Conservation (phyloP, 2,888 invertebrate species). For the Eupithecia subumbrata region DNA sequence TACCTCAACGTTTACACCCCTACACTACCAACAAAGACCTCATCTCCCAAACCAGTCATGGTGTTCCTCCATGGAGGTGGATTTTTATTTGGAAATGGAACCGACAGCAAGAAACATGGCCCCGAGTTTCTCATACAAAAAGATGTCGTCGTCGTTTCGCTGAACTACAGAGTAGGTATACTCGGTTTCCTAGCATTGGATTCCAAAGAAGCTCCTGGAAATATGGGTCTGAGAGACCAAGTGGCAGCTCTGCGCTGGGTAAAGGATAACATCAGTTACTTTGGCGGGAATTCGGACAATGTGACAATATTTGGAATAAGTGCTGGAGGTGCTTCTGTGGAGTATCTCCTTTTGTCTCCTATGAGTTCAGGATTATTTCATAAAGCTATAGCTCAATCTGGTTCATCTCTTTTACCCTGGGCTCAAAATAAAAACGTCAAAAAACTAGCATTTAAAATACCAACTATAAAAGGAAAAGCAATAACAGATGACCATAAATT, state of each 20-base stretch:
- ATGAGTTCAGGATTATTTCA: slow-evolving; percentile 80
- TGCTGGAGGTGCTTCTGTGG: slow-evolving; percentile 79
- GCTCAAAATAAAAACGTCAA: slow-evolving; percentile 62
- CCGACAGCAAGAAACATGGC: slow-evolving; percentile 67
- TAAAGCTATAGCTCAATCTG: slow-evolving; percentile 83
- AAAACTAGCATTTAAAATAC: slow-evolving; percentile 62
- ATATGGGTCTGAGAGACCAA: slow-evolving; percentile 82
- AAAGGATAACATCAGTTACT: slow-evolving; percentile 73
- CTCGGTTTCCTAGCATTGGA: slow-evolving; percentile 74
- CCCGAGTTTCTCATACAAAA: slow-evolving; percentile 76
- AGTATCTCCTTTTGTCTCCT: slow-evolving; percentile 73
- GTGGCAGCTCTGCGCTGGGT: slow-evolving; percentile 82
- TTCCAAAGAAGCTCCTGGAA: slow-evolving; percentile 74
- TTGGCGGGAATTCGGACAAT: slow-evolving; percentile 77
- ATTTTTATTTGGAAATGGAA: slow-evolving; percentile 74
- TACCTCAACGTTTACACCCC: slow-evolving; percentile 88
- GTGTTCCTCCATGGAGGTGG: slow-evolving; percentile 79
- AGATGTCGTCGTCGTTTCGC: slow-evolving; percentile 70
- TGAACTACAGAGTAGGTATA: slow-evolving; percentile 77
- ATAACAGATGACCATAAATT: slow-evolving; percentile 57
- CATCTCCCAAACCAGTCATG: slow-evolving; percentile 68
- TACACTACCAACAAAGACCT: slow-evolving; percentile 56
- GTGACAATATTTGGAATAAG: slow-evolving; percentile 82
- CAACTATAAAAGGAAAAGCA: slow-evolving; percentile 54
- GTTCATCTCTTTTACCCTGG: slow-evolving; percentile 78